Evolutionary conservation across 2,888 invertebrate species (phyloP), one percentile per base, ranked within the genome.

Genomic region (Lasius platythorax): DNA sequence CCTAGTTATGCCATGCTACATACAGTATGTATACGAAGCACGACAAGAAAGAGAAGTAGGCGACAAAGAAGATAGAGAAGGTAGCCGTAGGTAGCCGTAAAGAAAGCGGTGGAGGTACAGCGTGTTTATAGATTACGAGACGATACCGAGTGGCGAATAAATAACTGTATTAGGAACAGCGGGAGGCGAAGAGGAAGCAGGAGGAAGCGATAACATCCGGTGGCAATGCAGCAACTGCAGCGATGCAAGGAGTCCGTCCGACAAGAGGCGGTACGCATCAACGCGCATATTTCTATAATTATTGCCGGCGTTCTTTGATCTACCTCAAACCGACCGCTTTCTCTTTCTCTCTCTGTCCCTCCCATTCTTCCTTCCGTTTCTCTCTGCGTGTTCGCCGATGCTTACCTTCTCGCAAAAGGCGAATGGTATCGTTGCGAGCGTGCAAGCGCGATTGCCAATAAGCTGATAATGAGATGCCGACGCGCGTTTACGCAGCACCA

Each of bases 241-340:
- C 68, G 68, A 56, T 37, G 15, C 63, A 43, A 75, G 70, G 83
- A 91, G 88, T 90, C 89, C 85, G 85, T 90, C 88, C 87, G 91
- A 90, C 90, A 91, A 90, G 33, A 67, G 90, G 87, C 87, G 87
- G 88, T 91, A 92, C 90, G 92, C 92, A 91, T 92, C 93, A 91
- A 90, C 91, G 92, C 92, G 93, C 94, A 94, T 95, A 95, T 95
- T 95, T 94, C 94, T 94, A 92, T 95, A 95, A 95, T 95, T 95
- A 95, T 94, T 94, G 94, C 93, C 95, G 94, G 95, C 92, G 85
- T 89, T 90, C 94, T 95, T 95, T 95, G 94, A 94, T 94, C 92
- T 92, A 82, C 87, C 90, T 92, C 89, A 92, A 92, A 91, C 92
- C 91, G 89, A 90, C 90, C 88, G 82, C 53, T 58, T 73, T 82